Evolutionary conservation across 2,888 invertebrate species (phyloP).

Genomic region (Heliconius ismenius): DNA sequence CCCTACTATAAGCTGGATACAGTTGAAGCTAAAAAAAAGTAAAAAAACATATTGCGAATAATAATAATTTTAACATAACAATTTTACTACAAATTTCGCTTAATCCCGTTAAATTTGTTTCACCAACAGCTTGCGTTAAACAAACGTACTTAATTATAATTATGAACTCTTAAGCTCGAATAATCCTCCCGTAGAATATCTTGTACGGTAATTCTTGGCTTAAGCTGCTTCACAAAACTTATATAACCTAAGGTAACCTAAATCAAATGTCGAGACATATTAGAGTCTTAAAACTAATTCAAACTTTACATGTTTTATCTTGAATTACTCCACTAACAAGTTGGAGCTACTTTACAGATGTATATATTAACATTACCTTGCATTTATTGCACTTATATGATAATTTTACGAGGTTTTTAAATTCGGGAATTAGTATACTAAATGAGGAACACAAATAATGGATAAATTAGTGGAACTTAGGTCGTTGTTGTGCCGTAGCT

Average conservation of each 20-base stretch:
- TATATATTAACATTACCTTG: constrained; percentile 22
- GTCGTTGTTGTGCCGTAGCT: too few species aligned
- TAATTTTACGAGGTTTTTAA: neutral
- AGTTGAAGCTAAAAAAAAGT: neutral
- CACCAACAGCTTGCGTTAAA: neutral
- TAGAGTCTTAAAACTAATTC: constrained; percentile 33
- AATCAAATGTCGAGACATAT: constrained; percentile 38
- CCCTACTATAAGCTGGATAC: too few species aligned
- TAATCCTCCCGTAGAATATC: constrained; percentile 15
- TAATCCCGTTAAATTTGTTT: constrained; percentile 9
- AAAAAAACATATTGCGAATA: neutral
- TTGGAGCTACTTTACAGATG: constrained; percentile 1
- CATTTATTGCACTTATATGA: constrained; percentile 15
- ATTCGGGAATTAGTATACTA: neutral
- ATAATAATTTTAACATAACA: neutral
- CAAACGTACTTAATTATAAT: constrained; percentile 9
- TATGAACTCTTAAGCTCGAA: constrained; percentile 15
- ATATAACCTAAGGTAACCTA: constrained; percentile 30
- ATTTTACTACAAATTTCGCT: neutral
- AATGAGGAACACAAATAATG: neutral
- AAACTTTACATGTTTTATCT: constrained; percentile 30
- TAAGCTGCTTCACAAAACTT: constrained; percentile 30
- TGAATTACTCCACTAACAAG: constrained; percentile 15
- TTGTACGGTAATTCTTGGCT: constrained; percentile 3
- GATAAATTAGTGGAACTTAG: neutral